A percentile compares a stretch with the other conserved stretches of the same genome.
Conservation (phyloP, 2,888 invertebrate genomes). For the Kuschelorhynchus macadamiae region DNA sequence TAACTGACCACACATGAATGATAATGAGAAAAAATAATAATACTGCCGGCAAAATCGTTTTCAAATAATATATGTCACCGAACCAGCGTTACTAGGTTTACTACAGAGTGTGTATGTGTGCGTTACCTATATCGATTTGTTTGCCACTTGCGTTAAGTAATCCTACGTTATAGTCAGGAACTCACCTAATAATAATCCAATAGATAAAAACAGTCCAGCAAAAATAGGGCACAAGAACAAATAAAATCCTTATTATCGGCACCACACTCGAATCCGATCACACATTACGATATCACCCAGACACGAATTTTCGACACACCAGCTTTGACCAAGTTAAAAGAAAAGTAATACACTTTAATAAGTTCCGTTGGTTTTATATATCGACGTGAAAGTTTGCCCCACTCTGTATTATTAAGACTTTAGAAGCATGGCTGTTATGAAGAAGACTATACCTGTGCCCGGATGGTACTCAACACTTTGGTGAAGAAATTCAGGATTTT, state of each 20-base stretch:
- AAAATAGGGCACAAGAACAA: conserved; percentile 38
- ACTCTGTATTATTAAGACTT: conserved; percentile 62
- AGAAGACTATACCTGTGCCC: conserved; percentile 59
- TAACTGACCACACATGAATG: conserved; percentile 27
- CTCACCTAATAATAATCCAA: conserved; percentile 46
- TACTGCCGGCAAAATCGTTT: conserved; percentile 11
- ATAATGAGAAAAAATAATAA: conserved; percentile 40
- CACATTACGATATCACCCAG: conserved; percentile 51
- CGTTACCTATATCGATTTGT: no score
- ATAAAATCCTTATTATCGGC: conserved; percentile 52
- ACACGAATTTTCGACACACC: conserved; percentile 50
- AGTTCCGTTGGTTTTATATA: conserved; percentile 69
- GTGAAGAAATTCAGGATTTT: conserved; percentile 60
- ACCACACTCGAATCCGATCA: conserved; percentile 52
- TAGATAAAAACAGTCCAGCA: conserved; percentile 33
- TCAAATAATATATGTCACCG: conserved; percentile 11
- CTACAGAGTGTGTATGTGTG: conserved; percentile 13
- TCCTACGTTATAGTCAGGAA: conserved; percentile 4
- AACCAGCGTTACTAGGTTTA: conserved; percentile 13
- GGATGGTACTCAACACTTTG: conserved; percentile 57
- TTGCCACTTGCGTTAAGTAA: no score
- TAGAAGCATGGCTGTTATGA: conserved; percentile 59
- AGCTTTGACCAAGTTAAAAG: conserved; percentile 55
- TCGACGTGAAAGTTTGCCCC: conserved; percentile 69
- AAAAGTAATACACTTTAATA: conserved; percentile 68